Evolutionary conservation across 2,113 vertebrate genomes (phyloP).

Genomic region (Rallus limicola): DNA sequence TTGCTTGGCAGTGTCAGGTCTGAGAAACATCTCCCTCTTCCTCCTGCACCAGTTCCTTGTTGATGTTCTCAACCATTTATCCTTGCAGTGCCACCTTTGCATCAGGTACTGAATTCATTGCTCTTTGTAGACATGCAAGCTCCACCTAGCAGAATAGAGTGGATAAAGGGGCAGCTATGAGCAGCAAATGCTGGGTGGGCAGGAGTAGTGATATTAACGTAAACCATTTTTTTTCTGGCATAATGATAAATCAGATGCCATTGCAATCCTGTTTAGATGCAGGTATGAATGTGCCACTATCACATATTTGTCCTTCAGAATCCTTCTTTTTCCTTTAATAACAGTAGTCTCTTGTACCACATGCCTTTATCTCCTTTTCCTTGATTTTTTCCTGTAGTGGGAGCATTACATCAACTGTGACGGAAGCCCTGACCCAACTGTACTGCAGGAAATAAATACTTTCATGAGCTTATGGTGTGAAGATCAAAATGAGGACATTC

Average conservation of each 20-base stretch:
- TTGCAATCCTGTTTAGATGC: not conserved
- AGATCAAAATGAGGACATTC: slow-evolving; percentile 74
- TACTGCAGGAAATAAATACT: slow-evolving; percentile 85
- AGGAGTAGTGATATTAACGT: not conserved
- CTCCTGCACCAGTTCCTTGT: not conserved
- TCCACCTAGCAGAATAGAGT: not conserved
- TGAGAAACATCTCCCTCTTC: not conserved
- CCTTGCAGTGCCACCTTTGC: not conserved
- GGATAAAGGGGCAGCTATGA: not conserved
- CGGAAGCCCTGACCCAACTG: slow-evolving; percentile 86
- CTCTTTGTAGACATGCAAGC: not conserved
- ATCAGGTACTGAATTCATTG: not conserved
- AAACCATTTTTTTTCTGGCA: not conserved
- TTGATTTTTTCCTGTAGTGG: slow-evolving; percentile 78
- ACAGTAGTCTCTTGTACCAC: not conserved
- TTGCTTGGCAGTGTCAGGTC: not conserved
- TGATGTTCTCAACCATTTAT: not conserved
- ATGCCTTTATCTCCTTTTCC: not conserved
- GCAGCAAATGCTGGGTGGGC: not conserved
- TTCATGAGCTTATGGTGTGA: slow-evolving; percentile 89
- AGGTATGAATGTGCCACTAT: not conserved
- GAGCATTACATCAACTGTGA: slow-evolving; percentile 85
- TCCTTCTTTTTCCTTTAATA: not conserved
- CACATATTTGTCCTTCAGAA: not conserved
- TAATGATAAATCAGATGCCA: not conserved